phyloP scores from a whole-genome alignment of 2,888 invertebrate genomes.

The Leptodirus hochenwartii region DNA sequence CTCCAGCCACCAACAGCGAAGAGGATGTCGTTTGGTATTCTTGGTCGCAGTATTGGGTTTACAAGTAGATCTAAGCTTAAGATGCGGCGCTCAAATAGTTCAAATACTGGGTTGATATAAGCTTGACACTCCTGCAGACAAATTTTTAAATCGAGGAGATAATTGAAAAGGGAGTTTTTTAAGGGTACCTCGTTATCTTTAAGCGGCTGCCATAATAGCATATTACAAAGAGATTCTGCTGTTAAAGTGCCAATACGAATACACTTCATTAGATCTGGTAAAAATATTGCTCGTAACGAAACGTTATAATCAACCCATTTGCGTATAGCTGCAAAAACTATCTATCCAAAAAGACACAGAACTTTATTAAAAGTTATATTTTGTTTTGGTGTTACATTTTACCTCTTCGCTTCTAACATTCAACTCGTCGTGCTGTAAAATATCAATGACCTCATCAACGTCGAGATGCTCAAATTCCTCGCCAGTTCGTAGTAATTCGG shows the following conservation, averaged over 20 bases:
- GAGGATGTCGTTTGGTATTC: slow-evolving; percentile 58
- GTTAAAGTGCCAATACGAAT: slow-evolving; percentile 45
- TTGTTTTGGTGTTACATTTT: neutral
- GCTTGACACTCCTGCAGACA: slow-evolving; percentile 17
- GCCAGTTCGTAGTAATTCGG: slow-evolving; percentile 39
- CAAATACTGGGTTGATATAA: slow-evolving; percentile 16
- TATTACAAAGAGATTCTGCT: slow-evolving; percentile 14
- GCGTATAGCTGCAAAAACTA: slow-evolving; percentile 54
- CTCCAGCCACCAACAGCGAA: slow-evolving; percentile 78
- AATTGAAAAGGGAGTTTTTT: slow-evolving; percentile 24
- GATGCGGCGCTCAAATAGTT: slow-evolving; percentile 12
- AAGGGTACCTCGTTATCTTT: slow-evolving; percentile 13
- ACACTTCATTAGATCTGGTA: slow-evolving; percentile 42
- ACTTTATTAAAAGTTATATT: slow-evolving; percentile 1
- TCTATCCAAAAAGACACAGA: slow-evolving; percentile 53
- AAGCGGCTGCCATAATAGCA: slow-evolving; percentile 15
- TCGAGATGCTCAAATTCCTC: slow-evolving; percentile 42
- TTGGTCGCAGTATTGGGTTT: slow-evolving; percentile 43
- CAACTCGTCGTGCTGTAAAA: slow-evolving; percentile 50
- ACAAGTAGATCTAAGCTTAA: slow-evolving; percentile 11
- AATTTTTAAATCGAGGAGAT: slow-evolving; percentile 26
- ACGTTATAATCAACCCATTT: slow-evolving; percentile 48
- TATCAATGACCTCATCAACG: slow-evolving; percentile 39
- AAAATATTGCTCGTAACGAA: slow-evolving; percentile 31
- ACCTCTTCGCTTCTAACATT: slow-evolving; percentile 36